These are phyloP conservation scores for Eonycteris spelaea DNA, from an alignment of 2,113 vertebrate species.

Conservation along the genomic window DNA sequence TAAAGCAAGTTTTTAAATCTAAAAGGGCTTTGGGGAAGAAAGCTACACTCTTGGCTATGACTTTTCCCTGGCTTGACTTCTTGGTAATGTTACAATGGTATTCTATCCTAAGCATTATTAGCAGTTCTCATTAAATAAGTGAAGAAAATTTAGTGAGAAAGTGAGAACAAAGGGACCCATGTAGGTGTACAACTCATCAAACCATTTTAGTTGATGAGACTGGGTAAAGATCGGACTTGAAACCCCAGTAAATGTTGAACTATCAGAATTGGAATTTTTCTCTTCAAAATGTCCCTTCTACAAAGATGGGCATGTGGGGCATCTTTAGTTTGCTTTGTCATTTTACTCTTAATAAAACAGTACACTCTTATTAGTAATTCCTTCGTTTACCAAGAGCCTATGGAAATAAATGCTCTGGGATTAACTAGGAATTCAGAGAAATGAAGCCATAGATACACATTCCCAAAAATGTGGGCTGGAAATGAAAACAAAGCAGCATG, in stretches of 20 bases:
- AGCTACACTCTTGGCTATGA: not conserved
- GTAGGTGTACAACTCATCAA: not conserved
- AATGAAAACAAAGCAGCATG: not conserved
- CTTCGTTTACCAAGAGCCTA: not conserved
- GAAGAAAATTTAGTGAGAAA: not conserved
- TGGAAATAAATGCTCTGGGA: not conserved
- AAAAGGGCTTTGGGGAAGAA: not conserved
- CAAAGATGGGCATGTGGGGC: not conserved
- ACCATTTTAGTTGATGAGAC: not conserved
- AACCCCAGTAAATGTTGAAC: not conserved
- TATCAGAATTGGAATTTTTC: not conserved
- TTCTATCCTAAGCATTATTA: not conserved
- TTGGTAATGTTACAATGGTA: not conserved
- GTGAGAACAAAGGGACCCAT: not conserved
- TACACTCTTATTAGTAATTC: not conserved
- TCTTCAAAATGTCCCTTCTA: not conserved
- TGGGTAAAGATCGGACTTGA: not conserved
- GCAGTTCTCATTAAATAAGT: not conserved
- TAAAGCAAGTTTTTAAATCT: not conserved
- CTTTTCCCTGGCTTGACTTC: not conserved
- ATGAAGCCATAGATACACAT: not conserved
- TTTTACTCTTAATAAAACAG: not conserved
- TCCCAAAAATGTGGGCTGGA: not conserved
- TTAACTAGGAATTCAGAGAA: not conserved
- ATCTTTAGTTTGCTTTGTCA: not conserved